A percentile compares a stretch with the other conserved stretches of the same genome.
Conservation (phyloP, 92 coral and sea anemone species). For the Palythoa grandis region DNA sequence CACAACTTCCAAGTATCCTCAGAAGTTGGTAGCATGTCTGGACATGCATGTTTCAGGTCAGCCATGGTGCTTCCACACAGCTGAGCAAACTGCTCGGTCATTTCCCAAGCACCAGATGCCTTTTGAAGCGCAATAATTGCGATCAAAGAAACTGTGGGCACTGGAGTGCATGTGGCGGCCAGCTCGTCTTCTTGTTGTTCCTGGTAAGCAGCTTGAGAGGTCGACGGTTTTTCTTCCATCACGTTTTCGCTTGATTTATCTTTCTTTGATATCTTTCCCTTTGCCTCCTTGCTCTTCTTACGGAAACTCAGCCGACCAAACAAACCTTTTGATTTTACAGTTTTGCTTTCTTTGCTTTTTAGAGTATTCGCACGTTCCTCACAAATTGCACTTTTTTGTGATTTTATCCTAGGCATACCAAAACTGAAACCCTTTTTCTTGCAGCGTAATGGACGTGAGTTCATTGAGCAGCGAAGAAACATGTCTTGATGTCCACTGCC, state of each 20-base stretch:
- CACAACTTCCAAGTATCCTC: constrained; percentile 57
- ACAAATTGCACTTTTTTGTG: no score
- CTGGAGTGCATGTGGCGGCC: not conserved
- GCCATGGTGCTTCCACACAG: constrained; percentile 52
- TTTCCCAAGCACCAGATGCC: constrained; percentile 89
- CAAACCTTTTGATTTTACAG: no score
- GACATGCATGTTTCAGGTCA: constrained; percentile 63
- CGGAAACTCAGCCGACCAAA: no score
- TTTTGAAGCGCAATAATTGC: constrained; percentile 68
- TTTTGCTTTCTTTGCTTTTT: no score
- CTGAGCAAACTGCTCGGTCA: constrained; percentile 60
- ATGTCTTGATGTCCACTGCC: no score
- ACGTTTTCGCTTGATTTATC: not conserved
- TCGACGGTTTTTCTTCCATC: not conserved
- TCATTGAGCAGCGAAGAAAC: no score
- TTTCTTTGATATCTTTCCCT: not conserved
- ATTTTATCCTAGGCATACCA: no score
- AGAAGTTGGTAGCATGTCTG: constrained; percentile 46
- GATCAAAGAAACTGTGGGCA: not conserved
- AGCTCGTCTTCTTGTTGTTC: not conserved
- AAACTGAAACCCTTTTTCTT: no score
- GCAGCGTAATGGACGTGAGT: no score
- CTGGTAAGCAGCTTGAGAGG: not conserved
- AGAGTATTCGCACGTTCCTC: no score
- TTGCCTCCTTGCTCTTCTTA: not conserved